Evolutionary conservation across 2,888 invertebrate species (phyloP).

Genomic region (Sympetrum striolatum): DNA sequence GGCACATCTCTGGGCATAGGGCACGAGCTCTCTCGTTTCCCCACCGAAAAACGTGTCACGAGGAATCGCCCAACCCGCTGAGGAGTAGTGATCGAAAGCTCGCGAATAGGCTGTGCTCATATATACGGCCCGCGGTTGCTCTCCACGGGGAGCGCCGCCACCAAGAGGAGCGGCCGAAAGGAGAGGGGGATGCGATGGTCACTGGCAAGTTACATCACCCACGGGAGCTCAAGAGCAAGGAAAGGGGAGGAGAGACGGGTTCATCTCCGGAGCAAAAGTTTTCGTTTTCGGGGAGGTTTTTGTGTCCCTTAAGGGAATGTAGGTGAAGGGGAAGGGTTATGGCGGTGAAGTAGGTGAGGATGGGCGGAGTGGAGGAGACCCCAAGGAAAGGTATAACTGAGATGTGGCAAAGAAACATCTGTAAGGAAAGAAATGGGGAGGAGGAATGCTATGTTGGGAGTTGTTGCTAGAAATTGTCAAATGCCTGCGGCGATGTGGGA

Average conservation of each 20-base stretch:
- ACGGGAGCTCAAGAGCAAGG: neutral
- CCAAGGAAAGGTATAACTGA: neutral
- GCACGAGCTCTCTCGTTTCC: too few species aligned
- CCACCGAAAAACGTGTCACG: neutral
- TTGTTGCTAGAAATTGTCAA: too few species aligned
- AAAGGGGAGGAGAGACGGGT: neutral
- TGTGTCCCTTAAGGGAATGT: neutral
- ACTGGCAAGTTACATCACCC: constrained; percentile 41
- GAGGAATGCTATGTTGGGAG: neutral
- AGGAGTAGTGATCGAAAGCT: neutral
- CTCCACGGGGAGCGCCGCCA: neutral
- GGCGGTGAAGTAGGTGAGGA: neutral
- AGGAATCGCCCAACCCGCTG: neutral
- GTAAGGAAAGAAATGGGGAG: neutral
- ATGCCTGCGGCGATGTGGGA: too few species aligned
- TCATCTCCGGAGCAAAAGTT: constrained; percentile 36
- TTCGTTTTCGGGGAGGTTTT: constrained; percentile 26
- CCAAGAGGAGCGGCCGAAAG: neutral
- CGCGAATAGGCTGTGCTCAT: neutral
- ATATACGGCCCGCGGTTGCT: neutral
- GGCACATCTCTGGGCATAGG: too few species aligned
- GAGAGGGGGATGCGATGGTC: neutral
- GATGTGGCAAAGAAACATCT: neutral
- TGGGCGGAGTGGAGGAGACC: neutral
- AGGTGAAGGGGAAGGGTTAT: neutral